Evolutionary conservation across 2,888 invertebrate genomes (phyloP), one percentile per base, ranked within the genome.

Genomic region (Amphimallon solstitiale): DNA sequence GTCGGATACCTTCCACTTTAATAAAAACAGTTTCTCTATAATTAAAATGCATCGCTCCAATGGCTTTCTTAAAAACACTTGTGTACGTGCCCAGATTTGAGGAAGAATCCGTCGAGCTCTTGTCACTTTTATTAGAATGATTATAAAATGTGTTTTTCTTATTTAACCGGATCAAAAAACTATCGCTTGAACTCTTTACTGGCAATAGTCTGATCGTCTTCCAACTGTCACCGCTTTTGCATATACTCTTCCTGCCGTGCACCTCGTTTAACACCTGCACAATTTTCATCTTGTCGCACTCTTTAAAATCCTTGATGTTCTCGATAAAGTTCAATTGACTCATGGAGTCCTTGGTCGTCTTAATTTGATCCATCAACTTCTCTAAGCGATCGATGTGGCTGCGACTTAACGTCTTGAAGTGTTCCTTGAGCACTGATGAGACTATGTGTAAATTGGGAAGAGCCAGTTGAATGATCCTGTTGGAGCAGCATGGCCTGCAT

Each of bases 241-340:
- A 17, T 14, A 43, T 35, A 19, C 21, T 37, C 5, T 38, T 51
- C 6, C 37, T 49, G 10, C 10, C 10, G n/a, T 56, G 45, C 2
- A 56, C 46, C 6, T 54, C 19, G 19, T 46, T 43, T 46, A 64
- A 10, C 0, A 64, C 54, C 15, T 64, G 37, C 5, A 54, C 21
- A 56, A 64, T 64, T 46, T 56, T 34, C 14, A n/a, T 46, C 10
- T 56, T 43, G 9, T 63, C 56, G 1, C 10, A 17, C 2, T 23
- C 45, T 17, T 38, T 14, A 7, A 56, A 64, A n/a, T 48, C 46
- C 9, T 64, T 77, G 59, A 72, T 62, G 10, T 40, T 49, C 10
- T 60, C 48, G 37, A 63, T 63, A 15, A 63, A 59, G 23, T 43
- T 43, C 1, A 43, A 21, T 3, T 43, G 56, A 45, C 56, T 59